A percentile compares a stretch with the other conserved stretches of the same genome.
Conservation (phyloP, 2,888 invertebrate genomes). For the Epirrhoe alternata region DNA sequence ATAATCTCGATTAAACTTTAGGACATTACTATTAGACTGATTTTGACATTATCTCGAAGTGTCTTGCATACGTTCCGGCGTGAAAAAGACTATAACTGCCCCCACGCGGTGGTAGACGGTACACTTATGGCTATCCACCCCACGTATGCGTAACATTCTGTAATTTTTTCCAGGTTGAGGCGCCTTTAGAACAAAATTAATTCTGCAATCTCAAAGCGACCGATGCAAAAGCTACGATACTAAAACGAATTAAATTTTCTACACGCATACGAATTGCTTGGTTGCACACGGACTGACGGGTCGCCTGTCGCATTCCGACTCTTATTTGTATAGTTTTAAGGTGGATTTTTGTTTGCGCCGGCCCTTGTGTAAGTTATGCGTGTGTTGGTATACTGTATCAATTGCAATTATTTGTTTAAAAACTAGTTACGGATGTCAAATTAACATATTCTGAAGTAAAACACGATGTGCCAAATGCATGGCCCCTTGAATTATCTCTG, state of each 20-base stretch:
- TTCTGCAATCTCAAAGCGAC: constrained; percentile 51
- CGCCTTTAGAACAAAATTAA: constrained; percentile 64
- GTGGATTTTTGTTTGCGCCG: constrained; percentile 73
- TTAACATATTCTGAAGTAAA: neutral
- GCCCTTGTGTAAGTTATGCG: constrained; percentile 46
- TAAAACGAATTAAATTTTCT: constrained; percentile 64
- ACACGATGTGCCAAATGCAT: neutral
- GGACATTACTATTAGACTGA: no score
- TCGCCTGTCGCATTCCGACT: constrained; percentile 78
- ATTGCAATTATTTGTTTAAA: neutral
- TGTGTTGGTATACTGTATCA: constrained; percentile 21
- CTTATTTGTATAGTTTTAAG: constrained; percentile 75
- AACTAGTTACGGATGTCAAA: neutral
- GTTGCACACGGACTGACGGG: constrained; percentile 74
- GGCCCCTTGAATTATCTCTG: neutral
- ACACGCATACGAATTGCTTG: constrained; percentile 75
- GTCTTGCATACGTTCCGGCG: no score
- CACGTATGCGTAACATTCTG: no score
- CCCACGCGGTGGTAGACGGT: no score
- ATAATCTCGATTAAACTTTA: no score
- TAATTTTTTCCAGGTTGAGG: constrained; percentile 18
- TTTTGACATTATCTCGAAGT: no score
- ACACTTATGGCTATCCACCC: no score
- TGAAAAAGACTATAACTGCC: no score
- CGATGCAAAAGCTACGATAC: constrained; percentile 54